Conservation (phyloP, 2,888 invertebrate species). For the Troides oblongomaculatus region DNA sequence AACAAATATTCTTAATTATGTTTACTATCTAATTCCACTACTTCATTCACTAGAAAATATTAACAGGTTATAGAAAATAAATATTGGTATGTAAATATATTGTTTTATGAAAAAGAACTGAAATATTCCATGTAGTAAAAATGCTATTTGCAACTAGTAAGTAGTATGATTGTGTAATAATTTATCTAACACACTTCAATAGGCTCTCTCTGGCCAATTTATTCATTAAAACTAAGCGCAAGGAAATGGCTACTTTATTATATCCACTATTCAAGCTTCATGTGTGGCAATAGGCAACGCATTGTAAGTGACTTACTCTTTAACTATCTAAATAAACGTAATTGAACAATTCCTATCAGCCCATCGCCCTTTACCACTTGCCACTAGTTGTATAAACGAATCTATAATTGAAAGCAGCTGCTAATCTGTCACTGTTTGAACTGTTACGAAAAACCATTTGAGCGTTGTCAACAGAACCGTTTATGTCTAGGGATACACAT, state of each 20-base stretch:
- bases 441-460: slow-evolving; percentile 2
- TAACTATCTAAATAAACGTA: slow-evolving; percentile 75
- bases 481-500: neutral
- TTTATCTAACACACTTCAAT: slow-evolving; percentile 1
- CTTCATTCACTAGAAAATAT: too few species aligned
- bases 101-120: too few species aligned
- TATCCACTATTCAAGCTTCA: slow-evolving; percentile 12
- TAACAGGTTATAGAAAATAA: too few species aligned
- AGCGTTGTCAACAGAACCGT: neutral
- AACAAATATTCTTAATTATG: too few species aligned
- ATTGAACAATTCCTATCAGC: slow-evolving; percentile 76
- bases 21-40: too few species aligned
- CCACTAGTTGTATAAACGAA: slow-evolving; percentile 29
- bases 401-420: slow-evolving; percentile 31
- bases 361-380: slow-evolving; percentile 65
- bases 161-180: slow-evolving; percentile 3
- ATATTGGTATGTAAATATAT: too few species aligned
- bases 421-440: slow-evolving; percentile 14
- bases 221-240: slow-evolving; percentile 11
- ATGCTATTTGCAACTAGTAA: neutral
- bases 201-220: neutral
- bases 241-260: slow-evolving; percentile 27
- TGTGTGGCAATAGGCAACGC: slow-evolving; percentile 57
- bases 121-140: neutral
- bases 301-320: slow-evolving; percentile 71